Percentiles rank a stretch among this genome's conserved stretches.
Evolutionary conservation across 2,113 vertebrate species (phyloP).

Genomic region (Thalassoma bifasciatum): DNA sequence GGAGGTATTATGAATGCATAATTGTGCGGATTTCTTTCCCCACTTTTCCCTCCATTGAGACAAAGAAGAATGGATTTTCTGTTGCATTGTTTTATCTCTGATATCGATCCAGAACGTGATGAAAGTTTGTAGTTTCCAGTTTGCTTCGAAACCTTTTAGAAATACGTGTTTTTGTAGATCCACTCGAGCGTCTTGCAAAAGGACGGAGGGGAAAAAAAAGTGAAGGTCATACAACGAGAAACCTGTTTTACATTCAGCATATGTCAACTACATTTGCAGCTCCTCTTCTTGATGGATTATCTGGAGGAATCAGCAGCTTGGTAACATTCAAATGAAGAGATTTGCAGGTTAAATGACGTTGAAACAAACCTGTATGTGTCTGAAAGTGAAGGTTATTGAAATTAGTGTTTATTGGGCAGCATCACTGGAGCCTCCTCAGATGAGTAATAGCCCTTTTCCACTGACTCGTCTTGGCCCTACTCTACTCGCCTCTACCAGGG

Average conservation of each 20-base stretch:
- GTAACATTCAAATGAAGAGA: neutral
- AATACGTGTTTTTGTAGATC: neutral
- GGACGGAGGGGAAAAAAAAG: neutral
- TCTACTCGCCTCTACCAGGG: too few species aligned
- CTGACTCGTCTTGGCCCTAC: too few species aligned
- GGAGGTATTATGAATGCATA: slow-evolving; percentile 22
- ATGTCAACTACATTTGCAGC: slow-evolving; percentile 17
- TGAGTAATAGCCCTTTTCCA: too few species aligned
- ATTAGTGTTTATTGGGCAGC: neutral
- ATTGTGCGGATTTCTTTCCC: neutral
- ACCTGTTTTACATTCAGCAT: slow-evolving; percentile 41
- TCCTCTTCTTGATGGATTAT: neutral
- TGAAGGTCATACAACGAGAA: slow-evolving; percentile 46
- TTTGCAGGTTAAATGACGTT: neutral
- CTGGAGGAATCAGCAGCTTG: neutral
- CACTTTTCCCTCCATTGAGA: slow-evolving; percentile 1
- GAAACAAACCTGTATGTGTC: neutral
- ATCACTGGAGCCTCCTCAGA: too few species aligned
- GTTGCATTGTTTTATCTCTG: neutral
- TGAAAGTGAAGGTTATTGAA: neutral
- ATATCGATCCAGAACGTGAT: slow-evolving; percentile 18
- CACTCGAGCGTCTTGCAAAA: too few species aligned
- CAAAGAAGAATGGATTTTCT: neutral
- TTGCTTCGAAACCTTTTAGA: neutral
- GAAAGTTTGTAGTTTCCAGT: too few species aligned